phyloP scores from a whole-genome alignment of 2,888 invertebrate genomes.

The Tetragnatha montana region DNA sequence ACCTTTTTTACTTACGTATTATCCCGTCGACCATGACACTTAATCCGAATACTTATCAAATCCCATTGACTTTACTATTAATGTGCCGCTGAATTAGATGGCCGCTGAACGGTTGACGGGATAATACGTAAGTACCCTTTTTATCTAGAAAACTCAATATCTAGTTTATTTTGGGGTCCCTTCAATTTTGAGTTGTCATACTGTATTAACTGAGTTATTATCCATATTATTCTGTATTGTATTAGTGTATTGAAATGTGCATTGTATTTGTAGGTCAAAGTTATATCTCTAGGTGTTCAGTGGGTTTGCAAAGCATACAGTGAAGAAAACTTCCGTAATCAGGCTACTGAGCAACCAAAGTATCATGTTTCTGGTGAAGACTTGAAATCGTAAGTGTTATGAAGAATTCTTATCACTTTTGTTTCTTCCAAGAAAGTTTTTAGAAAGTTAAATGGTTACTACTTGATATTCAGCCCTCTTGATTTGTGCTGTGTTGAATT shows the following conservation, averaged over 20 bases:
- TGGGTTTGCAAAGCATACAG: slow-evolving; percentile 85
- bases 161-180: background rate
- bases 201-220: background rate
- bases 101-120: too few relatives aligned
- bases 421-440: too few relatives aligned
- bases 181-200: background rate
- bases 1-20: too few relatives aligned
- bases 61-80: too few relatives aligned
- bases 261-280: slow-evolving; percentile 80
- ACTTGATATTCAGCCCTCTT: background rate
- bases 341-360: slow-evolving; percentile 83
- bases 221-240: background rate
- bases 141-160: too few relatives aligned
- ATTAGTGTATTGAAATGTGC: background rate
- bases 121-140: too few relatives aligned
- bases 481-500: too few relatives aligned
- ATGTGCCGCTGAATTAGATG: too few relatives aligned
- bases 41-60: too few relatives aligned
- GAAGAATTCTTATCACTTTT: background rate
- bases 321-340: slow-evolving; percentile 73
- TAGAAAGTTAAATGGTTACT: background rate
- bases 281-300: slow-evolving; percentile 87
- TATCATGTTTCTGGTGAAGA: slow-evolving; percentile 84
- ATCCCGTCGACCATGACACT: too few relatives aligned
- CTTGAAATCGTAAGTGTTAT: slow-evolving; percentile 77